These are phyloP conservation scores for Pammene aurita DNA, from an alignment of 2,888 invertebrate species.

Conservation along the genomic window DNA sequence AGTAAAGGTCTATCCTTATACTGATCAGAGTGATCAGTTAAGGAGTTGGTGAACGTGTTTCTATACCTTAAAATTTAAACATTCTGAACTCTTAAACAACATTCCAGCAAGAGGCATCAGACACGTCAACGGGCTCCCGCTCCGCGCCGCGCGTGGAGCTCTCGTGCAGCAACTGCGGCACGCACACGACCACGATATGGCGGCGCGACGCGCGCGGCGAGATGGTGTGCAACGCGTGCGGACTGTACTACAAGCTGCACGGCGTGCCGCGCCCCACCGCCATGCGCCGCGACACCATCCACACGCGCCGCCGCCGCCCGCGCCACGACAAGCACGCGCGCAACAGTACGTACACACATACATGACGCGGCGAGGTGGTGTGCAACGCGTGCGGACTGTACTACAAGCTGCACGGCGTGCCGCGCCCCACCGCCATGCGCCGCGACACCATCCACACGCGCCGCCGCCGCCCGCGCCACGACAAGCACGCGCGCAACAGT, in stretches of 20 bases:
- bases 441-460: constrained; percentile 98
- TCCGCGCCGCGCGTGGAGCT: constrained; percentile 88
- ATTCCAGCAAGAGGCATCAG: constrained; percentile 55
- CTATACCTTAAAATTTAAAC: too few species aligned
- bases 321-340: constrained; percentile 85
- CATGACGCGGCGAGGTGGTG: constrained; percentile 95
- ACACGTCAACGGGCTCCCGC: constrained; percentile 48
- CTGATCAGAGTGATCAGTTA: too few species aligned
- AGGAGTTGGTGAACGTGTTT: too few species aligned
- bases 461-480: constrained; percentile 92
- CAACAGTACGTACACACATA: constrained; percentile 68
- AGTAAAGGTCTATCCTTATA: too few species aligned
- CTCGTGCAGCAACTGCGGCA: constrained; percentile 97
- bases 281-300: constrained; percentile 98
- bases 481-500: constrained; percentile 81
- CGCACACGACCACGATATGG: constrained; percentile 99
- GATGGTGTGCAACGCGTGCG: constrained; percentile 99
- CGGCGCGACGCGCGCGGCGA: constrained; percentile 97
- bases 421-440: constrained; percentile 96
- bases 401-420: constrained; percentile 97
- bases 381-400: constrained; percentile 99
- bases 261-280: constrained; percentile 96
- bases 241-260: constrained; percentile 98
- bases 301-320: constrained; percentile 94
- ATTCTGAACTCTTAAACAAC: too few species aligned